phyloP scores from a whole-genome alignment of 2,888 invertebrate species.

The Icerya purchasi region DNA sequence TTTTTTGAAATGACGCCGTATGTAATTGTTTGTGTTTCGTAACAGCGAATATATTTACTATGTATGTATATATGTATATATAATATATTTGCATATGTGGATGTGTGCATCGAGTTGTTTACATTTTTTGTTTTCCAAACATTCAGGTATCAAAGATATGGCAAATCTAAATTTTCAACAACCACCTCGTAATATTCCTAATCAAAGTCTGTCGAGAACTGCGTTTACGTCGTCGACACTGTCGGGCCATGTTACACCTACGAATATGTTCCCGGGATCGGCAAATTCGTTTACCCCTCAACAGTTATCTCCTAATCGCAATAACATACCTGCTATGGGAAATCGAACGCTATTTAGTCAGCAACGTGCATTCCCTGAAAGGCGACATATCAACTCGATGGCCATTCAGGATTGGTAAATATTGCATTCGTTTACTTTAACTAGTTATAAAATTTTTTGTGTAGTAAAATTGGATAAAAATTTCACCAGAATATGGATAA shows the following conservation, averaged over 20 bases:
- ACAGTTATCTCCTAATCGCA: slow-evolving; percentile 24
- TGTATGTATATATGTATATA: no score
- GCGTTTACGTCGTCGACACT: slow-evolving; percentile 42
- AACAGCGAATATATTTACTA: no score
- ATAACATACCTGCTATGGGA: slow-evolving; percentile 23
- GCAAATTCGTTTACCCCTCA: slow-evolving; percentile 21
- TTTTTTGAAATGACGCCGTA: no score
- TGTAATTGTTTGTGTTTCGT: no score
- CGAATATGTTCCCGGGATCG: slow-evolving; percentile 37
- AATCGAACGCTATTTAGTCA: slow-evolving; percentile 47
- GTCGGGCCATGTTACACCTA: slow-evolving; percentile 47
- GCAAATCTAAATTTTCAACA: slow-evolving; percentile 82
- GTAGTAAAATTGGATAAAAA: no score
- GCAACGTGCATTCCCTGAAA: slow-evolving; percentile 57
- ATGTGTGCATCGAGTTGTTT: no score
- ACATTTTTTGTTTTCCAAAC: no score
- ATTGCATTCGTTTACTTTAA: no score
- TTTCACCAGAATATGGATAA: no score
- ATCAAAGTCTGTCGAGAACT: slow-evolving; percentile 41
- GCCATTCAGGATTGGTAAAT: slow-evolving; percentile 22
- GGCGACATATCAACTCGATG: slow-evolving; percentile 40
- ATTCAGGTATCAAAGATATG: slow-evolving; percentile 44
- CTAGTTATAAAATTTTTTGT: no score
- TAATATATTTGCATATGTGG: no score
- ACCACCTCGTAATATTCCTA: slow-evolving; percentile 69